Evolutionary conservation across 2,797 vertebrate genomes (phyloP), one percentile per base, ranked within the genome.

Genomic region (Sylvia borin): DNA sequence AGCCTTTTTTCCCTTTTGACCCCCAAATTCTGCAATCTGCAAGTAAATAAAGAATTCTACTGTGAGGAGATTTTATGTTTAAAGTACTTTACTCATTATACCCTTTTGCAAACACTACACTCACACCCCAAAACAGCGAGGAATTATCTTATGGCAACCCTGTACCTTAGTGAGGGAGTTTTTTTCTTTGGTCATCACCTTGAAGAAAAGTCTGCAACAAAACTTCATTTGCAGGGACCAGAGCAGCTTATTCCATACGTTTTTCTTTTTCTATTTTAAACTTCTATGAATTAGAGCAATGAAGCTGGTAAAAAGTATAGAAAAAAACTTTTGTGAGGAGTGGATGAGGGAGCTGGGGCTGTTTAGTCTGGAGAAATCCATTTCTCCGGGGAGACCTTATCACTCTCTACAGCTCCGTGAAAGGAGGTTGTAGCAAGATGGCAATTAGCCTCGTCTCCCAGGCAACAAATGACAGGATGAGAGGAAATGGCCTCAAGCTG

Each of bases 1-100:
- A 7, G 16, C 3, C n/a, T 96, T 98, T 95, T 97, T 98, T 25
- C 64, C 87, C 62, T 97, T 98, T 40, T 67, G 93, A 84, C 77
- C 73, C 53, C 93, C 95, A 64, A 38, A 80, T 93, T 94, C 97
- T 86, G 55, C 13, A 7, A 98, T 91, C 98, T 98, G 95, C 64
- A 98, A 97, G 72, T 55, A 96, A 93, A 93, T 9, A 93, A 92
- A 70, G 40, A 51, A 66, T 91, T 31, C 17, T 50, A 43, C 7
- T 26, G 31, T 78, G 29, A 96, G 73, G 85, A 86, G 29, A 88
- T 48, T 64, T 36, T 53, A 54, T 16, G 7, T 26, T 54, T 42
- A 80, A 76, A 77, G 3, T 21, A 77, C 51, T 68, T 68, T 31
- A 32, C 16, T 27, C 2, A 2, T 70, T 73, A 80, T 43, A 85